These are phyloP conservation scores for Tipula lateralis DNA, from an alignment of 2,888 invertebrate genomes.

Conservation along the genomic window DNA sequence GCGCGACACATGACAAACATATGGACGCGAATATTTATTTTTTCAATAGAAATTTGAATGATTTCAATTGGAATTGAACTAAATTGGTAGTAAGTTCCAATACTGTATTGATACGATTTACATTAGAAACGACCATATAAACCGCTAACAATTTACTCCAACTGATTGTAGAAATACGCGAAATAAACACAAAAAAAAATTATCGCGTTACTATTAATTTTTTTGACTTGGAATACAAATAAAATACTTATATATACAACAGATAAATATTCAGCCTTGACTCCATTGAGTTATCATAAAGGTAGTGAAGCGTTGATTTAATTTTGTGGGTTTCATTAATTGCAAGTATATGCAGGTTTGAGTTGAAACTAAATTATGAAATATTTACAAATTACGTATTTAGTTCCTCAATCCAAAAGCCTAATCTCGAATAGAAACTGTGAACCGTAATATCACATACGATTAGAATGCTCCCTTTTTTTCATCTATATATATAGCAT, in stretches of 20 bases:
- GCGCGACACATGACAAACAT: background rate
- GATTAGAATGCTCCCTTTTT: too few relatives aligned
- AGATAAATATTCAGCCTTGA: background rate
- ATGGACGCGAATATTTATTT: background rate
- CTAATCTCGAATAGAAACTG: too few relatives aligned
- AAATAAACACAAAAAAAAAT: background rate
- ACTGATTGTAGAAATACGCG: background rate
- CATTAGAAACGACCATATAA: background rate
- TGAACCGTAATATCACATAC: too few relatives aligned
- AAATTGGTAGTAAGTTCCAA: background rate
- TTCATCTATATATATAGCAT: too few relatives aligned
- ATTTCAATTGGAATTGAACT: background rate
- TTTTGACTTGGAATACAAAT: background rate
- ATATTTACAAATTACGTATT: too few relatives aligned
- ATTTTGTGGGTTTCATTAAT: background rate
- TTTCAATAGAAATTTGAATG: background rate
- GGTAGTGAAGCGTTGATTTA: background rate
- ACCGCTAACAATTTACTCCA: background rate
- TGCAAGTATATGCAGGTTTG: too few relatives aligned
- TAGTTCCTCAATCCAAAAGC: too few relatives aligned
- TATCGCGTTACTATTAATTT: conserved; percentile 4
- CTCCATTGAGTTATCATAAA: conserved; percentile 5
- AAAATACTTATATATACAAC: background rate
- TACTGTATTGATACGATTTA: background rate
- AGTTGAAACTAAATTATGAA: too few relatives aligned